Percentiles rank a stretch among this genome's conserved stretches.
These are phyloP conservation scores for Danaus melanippus DNA, from an alignment of 1,140 invertebrate species.

Conservation along the genomic window DNA sequence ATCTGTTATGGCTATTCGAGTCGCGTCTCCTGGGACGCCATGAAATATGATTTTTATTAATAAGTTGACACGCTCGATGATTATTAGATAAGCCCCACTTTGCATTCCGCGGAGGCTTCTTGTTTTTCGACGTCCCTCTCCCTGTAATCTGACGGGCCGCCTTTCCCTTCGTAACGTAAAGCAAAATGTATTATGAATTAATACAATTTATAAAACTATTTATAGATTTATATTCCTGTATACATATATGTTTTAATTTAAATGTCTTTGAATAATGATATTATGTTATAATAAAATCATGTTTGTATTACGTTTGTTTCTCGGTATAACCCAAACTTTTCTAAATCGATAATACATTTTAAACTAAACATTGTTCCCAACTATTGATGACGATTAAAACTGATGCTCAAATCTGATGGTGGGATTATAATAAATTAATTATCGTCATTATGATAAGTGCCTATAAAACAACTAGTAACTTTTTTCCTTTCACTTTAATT, in stretches of 20 bases:
- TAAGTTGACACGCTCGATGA: constrained; percentile 70
- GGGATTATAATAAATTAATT: too few species aligned
- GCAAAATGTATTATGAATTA: constrained; percentile 19
- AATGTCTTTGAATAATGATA: too few species aligned
- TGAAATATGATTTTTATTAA: constrained; percentile 72
- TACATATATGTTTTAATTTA: background rate
- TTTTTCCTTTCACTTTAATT: too few species aligned
- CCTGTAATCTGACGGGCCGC: constrained; percentile 50
- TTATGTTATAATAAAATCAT: too few species aligned
- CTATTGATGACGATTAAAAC: too few species aligned
- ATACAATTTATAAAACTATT: constrained; percentile 7
- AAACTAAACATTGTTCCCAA: too few species aligned
- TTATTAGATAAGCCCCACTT: constrained; percentile 71
- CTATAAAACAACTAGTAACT: too few species aligned
- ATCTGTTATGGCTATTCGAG: constrained; percentile 15
- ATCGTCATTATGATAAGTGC: too few species aligned
- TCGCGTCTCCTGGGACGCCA: constrained; percentile 24
- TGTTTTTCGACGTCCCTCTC: constrained; percentile 52
- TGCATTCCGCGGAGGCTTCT: constrained; percentile 61
- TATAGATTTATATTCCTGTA: constrained; percentile 1
- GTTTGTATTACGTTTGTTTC: too few species aligned
- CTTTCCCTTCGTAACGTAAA: constrained; percentile 19
- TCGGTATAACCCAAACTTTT: too few species aligned
- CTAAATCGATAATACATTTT: too few species aligned
- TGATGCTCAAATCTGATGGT: too few species aligned